Percentiles rank a stretch among this genome's conserved stretches.
Conservation (phyloP, 2,797 vertebrate species). For the Margarornis squamiger region DNA sequence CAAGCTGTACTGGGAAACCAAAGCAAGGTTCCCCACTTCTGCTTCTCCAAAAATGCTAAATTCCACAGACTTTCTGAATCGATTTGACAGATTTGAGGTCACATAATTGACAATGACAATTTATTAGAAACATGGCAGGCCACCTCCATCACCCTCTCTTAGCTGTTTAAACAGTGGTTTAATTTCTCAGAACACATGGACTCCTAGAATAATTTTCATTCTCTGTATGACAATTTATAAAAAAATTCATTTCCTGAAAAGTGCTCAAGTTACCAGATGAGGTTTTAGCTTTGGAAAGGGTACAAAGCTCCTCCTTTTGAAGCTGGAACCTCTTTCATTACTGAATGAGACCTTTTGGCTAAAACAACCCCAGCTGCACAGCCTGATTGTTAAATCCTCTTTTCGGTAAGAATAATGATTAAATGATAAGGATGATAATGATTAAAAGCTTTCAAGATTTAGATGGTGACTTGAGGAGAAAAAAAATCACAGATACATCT, state of each 20-base stretch:
- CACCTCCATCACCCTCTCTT: neutral
- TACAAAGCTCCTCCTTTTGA: neutral
- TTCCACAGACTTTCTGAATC: neutral
- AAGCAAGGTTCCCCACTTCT: neutral
- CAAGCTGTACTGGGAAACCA: neutral
- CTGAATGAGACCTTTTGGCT: neutral
- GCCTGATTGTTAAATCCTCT: neutral
- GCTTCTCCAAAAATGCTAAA: neutral
- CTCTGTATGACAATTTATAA: neutral
- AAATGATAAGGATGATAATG: too few species aligned
- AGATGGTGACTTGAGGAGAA: neutral
- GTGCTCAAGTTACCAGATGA: neutral
- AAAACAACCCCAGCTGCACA: neutral
- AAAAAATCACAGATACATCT: neutral
- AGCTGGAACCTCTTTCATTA: neutral
- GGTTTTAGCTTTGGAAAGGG: neutral
- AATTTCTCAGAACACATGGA: neutral
- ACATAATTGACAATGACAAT: neutral
- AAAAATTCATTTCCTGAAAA: neutral
- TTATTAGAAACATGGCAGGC: neutral
- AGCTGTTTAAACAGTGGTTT: neutral
- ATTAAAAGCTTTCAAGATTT: neutral
- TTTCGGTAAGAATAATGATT: neutral
- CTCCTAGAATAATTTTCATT: neutral
- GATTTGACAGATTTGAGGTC: neutral